A percentile compares a stretch with the other conserved stretches of the same genome.
phyloP scores from a whole-genome alignment of 2,113 vertebrate species.

The Opisthocomus hoazin region DNA sequence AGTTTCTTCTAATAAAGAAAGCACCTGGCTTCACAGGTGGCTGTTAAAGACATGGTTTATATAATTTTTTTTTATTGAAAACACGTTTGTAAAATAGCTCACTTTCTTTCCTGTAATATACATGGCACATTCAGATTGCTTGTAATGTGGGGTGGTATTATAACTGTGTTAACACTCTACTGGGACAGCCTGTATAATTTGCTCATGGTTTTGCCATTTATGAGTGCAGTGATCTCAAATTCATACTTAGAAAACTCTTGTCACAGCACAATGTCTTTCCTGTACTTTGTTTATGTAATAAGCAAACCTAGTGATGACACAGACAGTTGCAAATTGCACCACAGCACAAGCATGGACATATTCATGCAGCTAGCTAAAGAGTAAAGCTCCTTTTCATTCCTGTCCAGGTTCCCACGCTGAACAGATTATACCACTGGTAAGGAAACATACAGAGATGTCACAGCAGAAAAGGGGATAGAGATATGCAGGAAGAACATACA shows the following conservation, averaged over 20 bases:
- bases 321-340: not conserved
- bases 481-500: not conserved
- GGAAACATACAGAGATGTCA: not conserved
- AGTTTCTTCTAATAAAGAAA: conserved; percentile 25
- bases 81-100: not conserved
- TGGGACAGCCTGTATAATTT: not conserved
- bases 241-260: not conserved
- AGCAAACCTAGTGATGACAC: not conserved
- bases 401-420: not conserved
- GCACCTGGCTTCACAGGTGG: conserved; percentile 36
- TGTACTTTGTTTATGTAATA: not conserved
- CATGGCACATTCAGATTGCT: not conserved
- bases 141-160: not conserved
- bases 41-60: not conserved
- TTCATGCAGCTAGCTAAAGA: not conserved
- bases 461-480: not conserved
- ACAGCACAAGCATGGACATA: not conserved
- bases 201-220: not conserved
- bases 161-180: not conserved
- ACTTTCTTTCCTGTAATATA: not conserved
- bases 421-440: not conserved
- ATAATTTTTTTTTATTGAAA: not conserved
- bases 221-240: not conserved
- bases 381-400: not conserved
- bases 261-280: not conserved